A percentile compares a stretch with the other conserved stretches of the same genome.
phyloP scores from a whole-genome alignment of 2,113 vertebrate species.

The Dromiciops gliroides region DNA sequence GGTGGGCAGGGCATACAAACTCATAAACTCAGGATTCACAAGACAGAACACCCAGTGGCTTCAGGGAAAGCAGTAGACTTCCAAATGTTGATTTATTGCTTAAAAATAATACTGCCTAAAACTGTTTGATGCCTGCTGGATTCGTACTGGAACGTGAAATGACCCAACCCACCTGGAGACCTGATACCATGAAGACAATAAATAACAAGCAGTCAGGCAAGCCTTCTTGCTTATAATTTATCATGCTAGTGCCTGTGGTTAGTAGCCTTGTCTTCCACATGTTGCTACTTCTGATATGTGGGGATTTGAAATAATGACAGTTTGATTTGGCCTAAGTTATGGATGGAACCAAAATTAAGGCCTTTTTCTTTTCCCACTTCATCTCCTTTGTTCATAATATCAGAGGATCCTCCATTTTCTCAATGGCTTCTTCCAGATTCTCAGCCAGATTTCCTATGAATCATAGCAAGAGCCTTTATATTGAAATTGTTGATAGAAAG shows the following conservation, averaged over 20 bases:
- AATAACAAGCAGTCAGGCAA: background rate
- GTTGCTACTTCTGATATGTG: background rate
- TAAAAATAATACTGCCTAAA: background rate
- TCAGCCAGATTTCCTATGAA: background rate
- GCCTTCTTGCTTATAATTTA: background rate
- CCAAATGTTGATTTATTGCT: background rate
- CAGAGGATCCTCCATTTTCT: background rate
- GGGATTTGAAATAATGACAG: background rate
- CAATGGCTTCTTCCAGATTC: background rate
- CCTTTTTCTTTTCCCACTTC: slow-evolving; percentile 17
- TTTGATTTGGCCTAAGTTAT: background rate
- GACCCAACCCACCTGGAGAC: background rate
- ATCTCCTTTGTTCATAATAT: slow-evolving; percentile 1
- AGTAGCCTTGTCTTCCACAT: background rate
- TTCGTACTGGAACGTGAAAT: background rate
- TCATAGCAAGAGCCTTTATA: background rate
- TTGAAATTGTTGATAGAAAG: background rate
- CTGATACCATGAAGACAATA: background rate
- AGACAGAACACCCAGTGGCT: background rate
- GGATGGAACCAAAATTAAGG: background rate
- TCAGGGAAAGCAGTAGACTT: background rate
- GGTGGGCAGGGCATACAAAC: background rate
- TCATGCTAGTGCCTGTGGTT: background rate
- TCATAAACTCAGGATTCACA: background rate
- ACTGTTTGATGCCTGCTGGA: background rate